Evolutionary conservation across 2,113 vertebrate genomes (phyloP), one percentile per base, ranked within the genome.

Genomic region (Chaenocephalus aceratus): DNA sequence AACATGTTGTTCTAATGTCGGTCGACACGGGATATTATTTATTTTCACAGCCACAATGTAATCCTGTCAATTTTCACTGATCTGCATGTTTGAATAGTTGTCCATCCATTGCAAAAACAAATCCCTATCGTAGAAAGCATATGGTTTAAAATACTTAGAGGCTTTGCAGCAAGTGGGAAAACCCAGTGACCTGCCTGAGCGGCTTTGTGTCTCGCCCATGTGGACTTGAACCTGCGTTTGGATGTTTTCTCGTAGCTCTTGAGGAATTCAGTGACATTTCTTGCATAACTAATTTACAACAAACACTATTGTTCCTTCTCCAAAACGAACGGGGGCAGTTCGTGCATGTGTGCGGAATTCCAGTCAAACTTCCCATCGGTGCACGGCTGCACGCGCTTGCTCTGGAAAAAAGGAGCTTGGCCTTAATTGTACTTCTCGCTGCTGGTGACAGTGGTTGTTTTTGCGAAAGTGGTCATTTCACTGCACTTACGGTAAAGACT

Each of bases 271-370:
- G 68, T 69, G 36, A 41, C 36, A 41, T 41, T 90, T 82, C 80
- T 78, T 53, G 64, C 85, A 30, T 4, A 67, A 75, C 23, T 1
- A 49, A 73, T 77, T 72, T 52, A 78, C 60, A 44, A 66, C 66
- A 51, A 79, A 70, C 56, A 65, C 59, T 63, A 77, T 84, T 86
- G 77, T 78, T 80, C 77, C 48, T 10, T 62, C 48, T 85, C 81
- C 85, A 85, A 88, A 62, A 72, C 79, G 69, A 70, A 72, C 11
- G 10, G 72, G 15, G 57, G 86, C 41, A 65, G 63, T 58, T 72
- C 63, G 57, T 75, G 41, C 86, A 90, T 85, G 69, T 91, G 88
- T 71, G 84, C 90, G 56, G 57, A 84, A 72, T 80, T 90, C 83
- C 85, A 84, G 73, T 79, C 79, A 86, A 86, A 74, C 53, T 49